A percentile compares a stretch with the other conserved stretches of the same genome.
These are phyloP conservation scores for Dipodomys spectabilis DNA, from an alignment of 2,113 vertebrate species.

Conservation along the genomic window DNA sequence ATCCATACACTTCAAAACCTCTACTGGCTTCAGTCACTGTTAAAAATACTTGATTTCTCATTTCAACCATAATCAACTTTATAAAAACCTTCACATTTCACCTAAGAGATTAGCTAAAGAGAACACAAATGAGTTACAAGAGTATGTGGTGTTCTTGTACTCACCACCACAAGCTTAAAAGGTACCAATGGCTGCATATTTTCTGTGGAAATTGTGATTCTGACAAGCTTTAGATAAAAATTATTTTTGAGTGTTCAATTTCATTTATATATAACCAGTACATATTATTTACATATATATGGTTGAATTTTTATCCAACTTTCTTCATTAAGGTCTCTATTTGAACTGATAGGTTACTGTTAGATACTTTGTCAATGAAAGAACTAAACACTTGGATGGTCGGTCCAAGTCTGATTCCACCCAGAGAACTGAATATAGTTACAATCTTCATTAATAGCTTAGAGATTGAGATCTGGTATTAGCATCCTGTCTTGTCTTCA, in stretches of 20 bases:
- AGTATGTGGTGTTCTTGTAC: background rate
- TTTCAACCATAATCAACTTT: background rate
- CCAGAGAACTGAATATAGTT: constrained; percentile 43
- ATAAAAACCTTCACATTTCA: constrained; percentile 14
- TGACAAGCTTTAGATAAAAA: constrained; percentile 66
- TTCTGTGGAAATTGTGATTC: constrained; percentile 56
- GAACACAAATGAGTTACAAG: constrained; percentile 28
- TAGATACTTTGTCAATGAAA: constrained; percentile 64
- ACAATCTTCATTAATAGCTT: constrained; percentile 28
- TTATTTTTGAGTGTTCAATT: constrained; percentile 53
- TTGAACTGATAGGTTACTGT: constrained; percentile 56
- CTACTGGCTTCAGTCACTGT: background rate
- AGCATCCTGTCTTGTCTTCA: background rate
- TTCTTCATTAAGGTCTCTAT: constrained; percentile 69
- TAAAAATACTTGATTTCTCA: background rate
- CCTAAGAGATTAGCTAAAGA: constrained; percentile 14
- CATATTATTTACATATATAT: constrained; percentile 68
- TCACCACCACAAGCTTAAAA: background rate
- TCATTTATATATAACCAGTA: constrained; percentile 76
- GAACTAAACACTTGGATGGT: constrained; percentile 29
- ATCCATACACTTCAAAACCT: background rate
- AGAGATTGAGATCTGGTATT: constrained; percentile 21
- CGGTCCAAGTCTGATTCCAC: constrained; percentile 46
- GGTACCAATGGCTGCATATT: background rate
- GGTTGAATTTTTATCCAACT: constrained; percentile 72